Percentiles rank a stretch among this genome's conserved stretches.
These are phyloP conservation scores for Accipiter cooperii DNA, from an alignment of 2,113 vertebrate species.

Conservation along the genomic window DNA sequence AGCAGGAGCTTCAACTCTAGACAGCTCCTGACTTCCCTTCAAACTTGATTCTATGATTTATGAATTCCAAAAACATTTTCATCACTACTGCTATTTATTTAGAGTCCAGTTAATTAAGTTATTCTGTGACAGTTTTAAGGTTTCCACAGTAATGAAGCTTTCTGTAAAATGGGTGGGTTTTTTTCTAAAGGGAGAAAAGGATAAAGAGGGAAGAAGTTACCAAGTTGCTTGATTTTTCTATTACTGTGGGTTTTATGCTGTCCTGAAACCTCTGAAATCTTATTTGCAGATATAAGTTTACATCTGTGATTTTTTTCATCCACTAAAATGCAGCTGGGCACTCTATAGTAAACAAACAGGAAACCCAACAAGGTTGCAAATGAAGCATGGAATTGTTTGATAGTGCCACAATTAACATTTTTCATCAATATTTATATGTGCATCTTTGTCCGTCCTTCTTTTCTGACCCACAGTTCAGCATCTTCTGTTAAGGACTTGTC, in stretches of 20 bases:
- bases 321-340: background rate
- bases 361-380: background rate
- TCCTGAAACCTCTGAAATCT: background rate
- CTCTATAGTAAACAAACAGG: background rate
- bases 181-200: background rate
- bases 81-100: background rate
- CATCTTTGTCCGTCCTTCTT: background rate
- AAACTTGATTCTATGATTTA: background rate
- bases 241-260: background rate
- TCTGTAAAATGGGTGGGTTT: background rate
- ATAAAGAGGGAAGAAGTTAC: background rate
- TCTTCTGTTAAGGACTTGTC: background rate
- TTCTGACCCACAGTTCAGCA: background rate
- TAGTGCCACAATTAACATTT: background rate
- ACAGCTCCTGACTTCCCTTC: background rate
- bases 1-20: background rate
- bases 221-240: background rate
- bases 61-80: background rate
- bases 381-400: background rate
- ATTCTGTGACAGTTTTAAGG: background rate
- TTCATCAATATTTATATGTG: background rate
- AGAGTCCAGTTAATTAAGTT: background rate
- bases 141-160: background rate
- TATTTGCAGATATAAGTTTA: background rate
- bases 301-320: background rate